Conservation (phyloP, 2,888 invertebrate species). For the Cheilosia pagana region DNA sequence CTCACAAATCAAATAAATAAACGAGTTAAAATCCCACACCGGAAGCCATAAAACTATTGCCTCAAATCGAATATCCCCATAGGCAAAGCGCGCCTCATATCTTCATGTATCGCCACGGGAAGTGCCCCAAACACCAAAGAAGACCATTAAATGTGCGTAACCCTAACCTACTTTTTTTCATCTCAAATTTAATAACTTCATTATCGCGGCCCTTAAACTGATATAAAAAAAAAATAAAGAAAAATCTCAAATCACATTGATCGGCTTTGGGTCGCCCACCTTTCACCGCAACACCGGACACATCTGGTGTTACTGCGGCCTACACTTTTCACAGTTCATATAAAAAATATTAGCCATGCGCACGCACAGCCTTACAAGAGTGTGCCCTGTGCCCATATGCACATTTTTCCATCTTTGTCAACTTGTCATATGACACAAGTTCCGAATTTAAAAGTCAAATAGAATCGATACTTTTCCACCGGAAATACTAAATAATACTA, state of each 20-base stretch:
- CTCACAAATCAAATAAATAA: constrained; percentile 26
- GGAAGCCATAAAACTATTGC: constrained; percentile 31
- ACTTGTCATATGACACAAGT: constrained; percentile 63
- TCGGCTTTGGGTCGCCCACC: constrained; percentile 66
- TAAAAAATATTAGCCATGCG: constrained; percentile 28
- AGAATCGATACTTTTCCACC: constrained; percentile 39
- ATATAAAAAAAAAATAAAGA: constrained; percentile 37
- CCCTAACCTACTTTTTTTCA: constrained; percentile 54
- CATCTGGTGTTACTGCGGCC: constrained; percentile 57
- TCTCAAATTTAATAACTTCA: constrained; percentile 58
- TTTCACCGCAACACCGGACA: constrained; percentile 36
- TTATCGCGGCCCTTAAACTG: constrained; percentile 66
- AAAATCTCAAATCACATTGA: constrained; percentile 58
- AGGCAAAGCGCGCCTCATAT: constrained; percentile 23
- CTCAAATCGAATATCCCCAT: neutral
- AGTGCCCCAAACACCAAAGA: constrained; percentile 10
- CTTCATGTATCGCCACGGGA: constrained; percentile 47
- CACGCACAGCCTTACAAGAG: constrained; percentile 37
- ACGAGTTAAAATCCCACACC: constrained; percentile 44
- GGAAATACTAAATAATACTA: constrained; percentile 67
- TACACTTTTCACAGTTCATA: constrained; percentile 71
- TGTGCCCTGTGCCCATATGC: constrained; percentile 5
- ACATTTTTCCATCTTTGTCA: constrained; percentile 51
- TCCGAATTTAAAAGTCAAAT: constrained; percentile 69
- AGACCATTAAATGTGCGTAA: constrained; percentile 37